Conservation (phyloP, 2,113 vertebrate species). For the Aramus guarauna region DNA sequence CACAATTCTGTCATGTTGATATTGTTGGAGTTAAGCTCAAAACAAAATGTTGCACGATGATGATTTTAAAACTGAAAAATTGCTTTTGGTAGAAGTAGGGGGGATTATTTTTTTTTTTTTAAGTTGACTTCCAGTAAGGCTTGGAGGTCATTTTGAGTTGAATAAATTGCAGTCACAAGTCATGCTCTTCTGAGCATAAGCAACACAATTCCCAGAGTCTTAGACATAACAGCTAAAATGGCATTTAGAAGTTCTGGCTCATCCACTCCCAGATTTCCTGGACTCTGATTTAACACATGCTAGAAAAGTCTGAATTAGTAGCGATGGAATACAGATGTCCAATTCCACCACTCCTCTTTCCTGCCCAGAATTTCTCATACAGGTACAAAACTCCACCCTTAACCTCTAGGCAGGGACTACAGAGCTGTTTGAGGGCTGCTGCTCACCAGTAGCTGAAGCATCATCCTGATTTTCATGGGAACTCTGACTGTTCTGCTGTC, state of each 20-base stretch:
- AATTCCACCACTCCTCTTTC: background rate
- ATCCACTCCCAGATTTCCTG: constrained; percentile 18
- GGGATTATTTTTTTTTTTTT: background rate
- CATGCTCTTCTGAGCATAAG: background rate
- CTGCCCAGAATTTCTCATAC: background rate
- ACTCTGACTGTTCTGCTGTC: background rate
- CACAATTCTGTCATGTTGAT: constrained; percentile 11
- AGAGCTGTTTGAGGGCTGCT: background rate
- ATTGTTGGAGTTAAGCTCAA: background rate
- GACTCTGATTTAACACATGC: background rate
- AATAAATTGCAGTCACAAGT: constrained; percentile 33
- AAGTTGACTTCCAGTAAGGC: constrained; percentile 11
- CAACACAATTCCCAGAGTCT: constrained; percentile 1
- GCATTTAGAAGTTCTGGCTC: constrained; percentile 5
- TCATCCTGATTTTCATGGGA: background rate
- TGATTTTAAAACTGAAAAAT: constrained; percentile 22
- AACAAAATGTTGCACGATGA: background rate
- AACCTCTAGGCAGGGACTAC: background rate
- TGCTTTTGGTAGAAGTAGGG: background rate
- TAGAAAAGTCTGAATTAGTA: background rate
- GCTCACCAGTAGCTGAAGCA: background rate
- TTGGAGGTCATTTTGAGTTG: constrained; percentile 21
- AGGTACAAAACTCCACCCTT: background rate
- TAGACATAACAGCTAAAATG: background rate
- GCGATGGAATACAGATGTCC: background rate